A percentile compares a stretch with the other conserved stretches of the same genome.
phyloP scores from a whole-genome alignment of 2,888 invertebrate genomes.

The Xestobium rufovillosum region DNA sequence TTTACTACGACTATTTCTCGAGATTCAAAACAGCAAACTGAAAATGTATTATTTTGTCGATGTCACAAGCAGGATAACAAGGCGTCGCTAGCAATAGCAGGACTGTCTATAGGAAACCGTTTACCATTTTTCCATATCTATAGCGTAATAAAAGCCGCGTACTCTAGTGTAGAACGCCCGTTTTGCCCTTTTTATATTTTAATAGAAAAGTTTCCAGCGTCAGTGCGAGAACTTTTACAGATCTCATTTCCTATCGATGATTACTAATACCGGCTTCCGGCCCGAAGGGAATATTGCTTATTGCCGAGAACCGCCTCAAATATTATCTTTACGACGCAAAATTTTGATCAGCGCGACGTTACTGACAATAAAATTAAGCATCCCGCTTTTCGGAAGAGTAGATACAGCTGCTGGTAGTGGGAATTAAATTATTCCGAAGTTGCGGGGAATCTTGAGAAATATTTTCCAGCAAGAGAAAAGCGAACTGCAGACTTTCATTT shows the following conservation, averaged over 20 bases:
- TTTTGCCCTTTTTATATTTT: conserved; percentile 20
- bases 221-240: conserved; percentile 22
- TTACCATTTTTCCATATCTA: conserved; percentile 1
- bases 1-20: too few relatives aligned
- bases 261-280: conserved; percentile 24
- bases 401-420: too few relatives aligned
- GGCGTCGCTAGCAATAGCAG: too few relatives aligned
- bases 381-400: background rate
- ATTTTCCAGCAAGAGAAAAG: too few relatives aligned
- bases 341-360: background rate
- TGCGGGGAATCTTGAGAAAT: too few relatives aligned
- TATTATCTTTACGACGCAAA: conserved; percentile 9
- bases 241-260: conserved; percentile 29
- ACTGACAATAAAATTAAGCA: conserved; percentile 1
- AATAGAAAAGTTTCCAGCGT: conserved; percentile 22
- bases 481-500: too few relatives aligned
- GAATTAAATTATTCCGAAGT: too few relatives aligned
- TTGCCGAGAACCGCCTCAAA: conserved; percentile 14
- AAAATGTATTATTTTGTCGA: too few relatives aligned
- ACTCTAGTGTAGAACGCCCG: background rate
- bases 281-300: conserved; percentile 21
- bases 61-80: too few relatives aligned
- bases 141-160: conserved; percentile 1
- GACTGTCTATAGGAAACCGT: too few relatives aligned
- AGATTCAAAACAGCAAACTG: too few relatives aligned